Conservation (phyloP, 2,113 vertebrate species). For the Tichodroma muraria region DNA sequence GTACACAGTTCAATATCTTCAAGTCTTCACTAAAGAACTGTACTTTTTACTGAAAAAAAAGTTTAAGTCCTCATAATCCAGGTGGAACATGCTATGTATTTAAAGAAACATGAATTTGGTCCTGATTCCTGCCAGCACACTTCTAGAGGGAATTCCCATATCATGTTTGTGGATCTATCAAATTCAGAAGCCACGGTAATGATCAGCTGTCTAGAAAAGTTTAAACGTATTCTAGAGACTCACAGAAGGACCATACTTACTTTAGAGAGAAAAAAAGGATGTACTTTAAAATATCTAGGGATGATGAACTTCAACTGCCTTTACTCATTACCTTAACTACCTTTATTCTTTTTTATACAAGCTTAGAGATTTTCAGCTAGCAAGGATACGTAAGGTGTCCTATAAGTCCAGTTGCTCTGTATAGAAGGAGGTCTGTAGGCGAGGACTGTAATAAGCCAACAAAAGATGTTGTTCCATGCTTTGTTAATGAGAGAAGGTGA, state of each 20-base stretch:
- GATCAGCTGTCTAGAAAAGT: conserved; percentile 15
- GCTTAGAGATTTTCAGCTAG: not conserved
- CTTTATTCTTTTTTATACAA: not conserved
- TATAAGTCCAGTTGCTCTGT: not conserved
- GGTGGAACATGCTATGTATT: not conserved
- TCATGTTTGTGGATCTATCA: not conserved
- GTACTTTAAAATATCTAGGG: not conserved
- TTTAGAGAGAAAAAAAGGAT: not conserved
- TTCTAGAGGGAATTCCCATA: not conserved
- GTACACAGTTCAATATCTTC: not conserved
- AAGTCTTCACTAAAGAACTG: not conserved
- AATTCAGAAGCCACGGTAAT: conserved; percentile 14
- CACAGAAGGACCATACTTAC: not conserved
- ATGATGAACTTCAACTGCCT: not conserved
- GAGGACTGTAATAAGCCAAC: not conserved
- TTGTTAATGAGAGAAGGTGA: not conserved
- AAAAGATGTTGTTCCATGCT: not conserved
- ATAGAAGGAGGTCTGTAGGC: not conserved
- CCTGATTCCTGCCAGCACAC: not conserved
- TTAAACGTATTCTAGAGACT: not conserved
- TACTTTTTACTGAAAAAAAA: not conserved
- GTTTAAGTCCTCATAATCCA: not conserved
- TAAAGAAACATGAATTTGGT: not conserved
- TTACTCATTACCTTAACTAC: no score
- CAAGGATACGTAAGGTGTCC: not conserved